Evolutionary conservation across 2,888 invertebrate genomes (phyloP).

Genomic region (Matsumyia berberina): DNA sequence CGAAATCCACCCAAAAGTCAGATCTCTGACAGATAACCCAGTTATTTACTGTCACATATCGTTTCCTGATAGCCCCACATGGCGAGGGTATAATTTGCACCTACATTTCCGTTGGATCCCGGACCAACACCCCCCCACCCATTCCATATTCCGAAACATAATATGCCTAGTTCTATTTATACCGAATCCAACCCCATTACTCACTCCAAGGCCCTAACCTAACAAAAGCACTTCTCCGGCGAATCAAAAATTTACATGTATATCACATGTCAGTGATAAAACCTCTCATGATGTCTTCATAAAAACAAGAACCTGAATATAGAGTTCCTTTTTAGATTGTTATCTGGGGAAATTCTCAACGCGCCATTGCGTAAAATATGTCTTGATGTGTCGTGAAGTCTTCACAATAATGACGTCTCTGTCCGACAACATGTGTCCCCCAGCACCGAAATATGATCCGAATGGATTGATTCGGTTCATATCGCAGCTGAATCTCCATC

Average conservation of each 20-base stretch:
- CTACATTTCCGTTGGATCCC: conserved; percentile 33
- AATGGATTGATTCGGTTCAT: conserved; percentile 72
- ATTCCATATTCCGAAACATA: conserved; percentile 51
- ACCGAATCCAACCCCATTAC: conserved; percentile 58
- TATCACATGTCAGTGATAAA: conserved; percentile 72
- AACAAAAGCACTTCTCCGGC: conserved; percentile 28
- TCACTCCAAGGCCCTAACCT: conserved; percentile 30
- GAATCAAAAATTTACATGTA: conserved; percentile 70
- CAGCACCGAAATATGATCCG: conserved; percentile 70
- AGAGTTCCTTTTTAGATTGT: conserved; percentile 56
- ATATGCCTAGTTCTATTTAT: conserved; percentile 63
- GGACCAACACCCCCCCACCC: conserved; percentile 18
- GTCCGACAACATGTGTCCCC: conserved; percentile 45
- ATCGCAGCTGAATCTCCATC: conserved; percentile 68
- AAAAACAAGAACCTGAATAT: conserved; percentile 48
- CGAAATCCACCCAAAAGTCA: conserved; percentile 5
- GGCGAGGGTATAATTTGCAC: conserved; percentile 58
- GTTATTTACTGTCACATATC: conserved; percentile 50
- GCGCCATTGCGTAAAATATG: conserved; percentile 67
- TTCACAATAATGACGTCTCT: conserved; percentile 70
- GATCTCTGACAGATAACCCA: conserved; percentile 44
- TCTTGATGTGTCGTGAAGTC: conserved; percentile 64
- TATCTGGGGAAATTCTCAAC: conserved; percentile 55
- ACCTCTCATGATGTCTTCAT: conserved; percentile 63
- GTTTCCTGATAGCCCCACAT: conserved; percentile 54